Evolutionary conservation across 2,797 vertebrate species (phyloP), one percentile per base, ranked within the genome.

Genomic region (Clarias fuscus): DNA sequence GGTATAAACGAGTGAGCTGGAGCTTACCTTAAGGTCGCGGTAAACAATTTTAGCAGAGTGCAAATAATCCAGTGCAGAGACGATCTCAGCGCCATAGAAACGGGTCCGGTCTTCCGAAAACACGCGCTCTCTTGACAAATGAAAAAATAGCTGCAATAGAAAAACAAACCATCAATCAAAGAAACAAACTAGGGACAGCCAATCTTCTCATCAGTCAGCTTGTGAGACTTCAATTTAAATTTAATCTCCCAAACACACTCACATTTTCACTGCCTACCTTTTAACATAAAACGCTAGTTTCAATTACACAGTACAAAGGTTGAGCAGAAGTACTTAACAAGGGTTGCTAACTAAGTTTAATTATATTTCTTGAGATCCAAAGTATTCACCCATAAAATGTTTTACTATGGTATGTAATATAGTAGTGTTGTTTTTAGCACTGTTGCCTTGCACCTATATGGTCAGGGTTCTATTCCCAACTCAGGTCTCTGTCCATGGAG

Each of bases 61-160:
- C 87, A 99, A 96, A 94, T 98, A 99, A 96, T 98, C 97, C 90
- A 99, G 93, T 88, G 97, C 97, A 48, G 97, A 99, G 92, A 98
- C 97, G 90, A 99, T 99, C 94, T 99, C 97, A 58, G 96, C 97
- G 80, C 98, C 97, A 82, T 98, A 98, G 95, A 99, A 99, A 92
- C 97, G 97, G 86, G 97, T 99, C 92, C 98, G 97, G 93, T 99
- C 98, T 95, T 99, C 97, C n/a, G 98, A 98, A 95, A 98, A 99
- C 92, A 99, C 97, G 78, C 97, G 94, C 92, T 99, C 98, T 97
- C 98, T 97, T 87, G 97, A 99, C 97, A 99, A 97, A 96, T 99
- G 98, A 96, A 98, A 99, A 97, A 99, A 99, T 93, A 99, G 95
- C 98, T 99, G 97, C 1, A 0, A 6, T 48, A 11, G 27, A 24